A percentile compares a stretch with the other conserved stretches of the same genome.
phyloP scores from a whole-genome alignment of 2,113 vertebrate species.

The Thymallus thymallus region DNA sequence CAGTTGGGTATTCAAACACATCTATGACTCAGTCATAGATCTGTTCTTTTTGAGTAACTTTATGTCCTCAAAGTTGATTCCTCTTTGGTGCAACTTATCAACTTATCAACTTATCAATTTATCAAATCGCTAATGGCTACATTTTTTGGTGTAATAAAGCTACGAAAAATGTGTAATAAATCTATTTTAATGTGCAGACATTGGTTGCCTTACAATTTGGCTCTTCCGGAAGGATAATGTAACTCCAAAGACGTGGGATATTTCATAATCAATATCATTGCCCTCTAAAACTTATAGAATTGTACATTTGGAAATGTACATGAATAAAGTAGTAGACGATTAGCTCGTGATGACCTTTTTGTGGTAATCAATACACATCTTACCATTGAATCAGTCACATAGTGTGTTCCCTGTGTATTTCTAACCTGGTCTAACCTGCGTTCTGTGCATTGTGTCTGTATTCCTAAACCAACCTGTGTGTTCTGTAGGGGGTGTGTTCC shows the following conservation, averaged over 20 bases:
- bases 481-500: slow-evolving; percentile 83
- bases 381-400: too few relatives aligned
- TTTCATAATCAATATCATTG: neutral
- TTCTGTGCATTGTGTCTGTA: neutral
- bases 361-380: too few relatives aligned
- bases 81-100: too few relatives aligned
- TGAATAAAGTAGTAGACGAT: neutral
- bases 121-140: neutral
- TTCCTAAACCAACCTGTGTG: neutral
- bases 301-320: neutral
- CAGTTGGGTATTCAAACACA: neutral
- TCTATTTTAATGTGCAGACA: neutral
- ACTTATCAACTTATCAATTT: too few relatives aligned
- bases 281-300: too few relatives aligned
- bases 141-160: neutral
- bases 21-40: neutral
- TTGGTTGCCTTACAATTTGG: neutral
- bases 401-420: too few relatives aligned
- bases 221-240: neutral
- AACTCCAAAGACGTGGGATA: neutral
- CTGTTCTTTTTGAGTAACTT: neutral
- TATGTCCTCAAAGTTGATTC: neutral
- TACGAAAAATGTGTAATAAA: neutral
- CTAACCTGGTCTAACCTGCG: neutral
- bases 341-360: neutral